Conservation (phyloP, 2,888 invertebrate species). For the Euplagia quadripunctaria region DNA sequence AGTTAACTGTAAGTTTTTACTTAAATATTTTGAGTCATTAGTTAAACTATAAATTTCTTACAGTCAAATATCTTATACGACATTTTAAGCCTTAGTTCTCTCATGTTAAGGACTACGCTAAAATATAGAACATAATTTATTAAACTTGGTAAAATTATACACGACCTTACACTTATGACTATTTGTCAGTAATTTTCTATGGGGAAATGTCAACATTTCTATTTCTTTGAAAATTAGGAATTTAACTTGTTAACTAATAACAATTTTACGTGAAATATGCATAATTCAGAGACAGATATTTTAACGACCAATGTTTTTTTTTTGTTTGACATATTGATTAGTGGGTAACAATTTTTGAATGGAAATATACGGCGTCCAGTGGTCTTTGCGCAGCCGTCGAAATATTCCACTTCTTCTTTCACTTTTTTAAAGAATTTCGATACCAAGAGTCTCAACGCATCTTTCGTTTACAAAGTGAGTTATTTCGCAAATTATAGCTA, state of each 20-base stretch:
- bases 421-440: neutral
- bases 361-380: neutral
- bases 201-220: conserved; percentile 71
- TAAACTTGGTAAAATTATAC: conserved; percentile 44
- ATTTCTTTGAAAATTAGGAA: conserved; percentile 50
- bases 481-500: neutral
- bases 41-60: conserved; percentile 42
- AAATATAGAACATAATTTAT: conserved; percentile 13
- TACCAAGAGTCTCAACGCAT: neutral
- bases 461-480: neutral
- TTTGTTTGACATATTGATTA: conserved; percentile 3
- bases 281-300: conserved; percentile 41
- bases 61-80: neutral
- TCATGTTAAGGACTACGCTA: conserved; percentile 30
- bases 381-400: neutral
- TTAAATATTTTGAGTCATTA: conserved; percentile 79
- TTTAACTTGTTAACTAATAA: conserved; percentile 57
- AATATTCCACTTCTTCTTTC: neutral
- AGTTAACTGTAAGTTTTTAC: conserved; percentile 67
- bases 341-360: neutral
- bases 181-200: conserved; percentile 75
- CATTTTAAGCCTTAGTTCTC: conserved; percentile 46
- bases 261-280: conserved; percentile 31
- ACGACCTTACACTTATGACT: conserved; percentile 67
- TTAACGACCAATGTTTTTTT: conserved; percentile 9